Conservation (phyloP, 1,140 invertebrate genomes). For the Philopotamus ludificatus region DNA sequence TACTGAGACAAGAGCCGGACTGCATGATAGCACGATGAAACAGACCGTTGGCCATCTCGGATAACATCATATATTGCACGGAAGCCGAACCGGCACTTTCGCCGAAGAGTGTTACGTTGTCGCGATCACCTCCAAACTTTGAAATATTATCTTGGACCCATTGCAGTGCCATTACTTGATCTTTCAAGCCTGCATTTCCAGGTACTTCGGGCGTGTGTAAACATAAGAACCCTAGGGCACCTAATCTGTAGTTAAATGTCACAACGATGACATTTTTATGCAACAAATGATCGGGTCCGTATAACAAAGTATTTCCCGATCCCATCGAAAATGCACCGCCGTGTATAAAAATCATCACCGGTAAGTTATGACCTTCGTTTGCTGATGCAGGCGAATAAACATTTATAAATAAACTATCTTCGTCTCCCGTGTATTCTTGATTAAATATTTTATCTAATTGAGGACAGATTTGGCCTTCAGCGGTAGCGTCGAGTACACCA, state of each 20-base stretch:
- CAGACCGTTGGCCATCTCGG: conserved; percentile 50
- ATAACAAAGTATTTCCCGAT: conserved; percentile 57
- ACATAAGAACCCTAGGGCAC: conserved; percentile 63
- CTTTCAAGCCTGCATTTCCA: conserved; percentile 66
- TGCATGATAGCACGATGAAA: conserved; percentile 62
- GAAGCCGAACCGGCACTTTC: conserved; percentile 45
- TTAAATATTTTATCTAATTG: conserved; percentile 24
- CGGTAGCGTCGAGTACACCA: conserved; percentile 5
- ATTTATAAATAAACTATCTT: conserved; percentile 21
- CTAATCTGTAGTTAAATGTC: conserved; percentile 69
- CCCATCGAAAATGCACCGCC: conserved; percentile 68
- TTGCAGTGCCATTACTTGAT: conserved; percentile 12
- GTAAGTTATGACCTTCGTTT: conserved; percentile 61
- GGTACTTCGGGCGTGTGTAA: conserved; percentile 59
- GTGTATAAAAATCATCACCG: conserved; percentile 60
- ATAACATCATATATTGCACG: conserved; percentile 47
- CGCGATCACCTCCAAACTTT: conserved; percentile 4
- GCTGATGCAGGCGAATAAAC: conserved; percentile 11
- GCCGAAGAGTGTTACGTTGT: conserved; percentile 10
- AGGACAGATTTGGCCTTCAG: neutral
- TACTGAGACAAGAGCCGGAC: conserved; percentile 49
- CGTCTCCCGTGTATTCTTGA: neutral
- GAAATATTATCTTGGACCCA: conserved; percentile 21
- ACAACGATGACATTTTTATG: conserved; percentile 66
- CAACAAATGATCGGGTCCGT: conserved; percentile 65